Evolutionary conservation across 2,113 vertebrate genomes (phyloP).

Genomic region (Thalassoma bifasciatum): DNA sequence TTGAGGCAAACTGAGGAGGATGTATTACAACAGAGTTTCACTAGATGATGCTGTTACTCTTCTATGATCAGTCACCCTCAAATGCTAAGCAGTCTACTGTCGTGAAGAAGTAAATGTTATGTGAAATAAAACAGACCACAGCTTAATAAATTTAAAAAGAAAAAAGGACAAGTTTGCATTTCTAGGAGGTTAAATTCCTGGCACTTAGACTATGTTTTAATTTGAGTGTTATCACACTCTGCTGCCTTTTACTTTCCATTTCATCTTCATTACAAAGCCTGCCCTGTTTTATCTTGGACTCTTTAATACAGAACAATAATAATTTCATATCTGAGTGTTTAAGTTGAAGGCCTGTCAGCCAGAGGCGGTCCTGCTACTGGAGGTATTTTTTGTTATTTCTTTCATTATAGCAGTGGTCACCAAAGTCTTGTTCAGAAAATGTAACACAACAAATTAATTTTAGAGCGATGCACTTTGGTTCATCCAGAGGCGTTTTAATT

Average conservation of each 20-base stretch:
- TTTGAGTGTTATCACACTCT: constrained; percentile 45
- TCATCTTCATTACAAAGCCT: constrained; percentile 69
- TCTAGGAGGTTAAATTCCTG: constrained; percentile 22
- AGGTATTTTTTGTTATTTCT: constrained; percentile 76
- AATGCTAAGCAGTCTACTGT: neutral
- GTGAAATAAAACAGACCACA: neutral
- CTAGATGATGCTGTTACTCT: constrained; percentile 79
- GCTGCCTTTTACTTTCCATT: constrained; percentile 60
- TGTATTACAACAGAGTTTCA: constrained; percentile 57
- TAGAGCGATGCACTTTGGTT: constrained; percentile 71
- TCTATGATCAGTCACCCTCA: constrained; percentile 14
- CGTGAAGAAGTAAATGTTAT: neutral
- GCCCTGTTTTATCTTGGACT: constrained; percentile 50
- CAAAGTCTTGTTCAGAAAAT: constrained; percentile 81
- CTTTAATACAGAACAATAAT: constrained; percentile 47
- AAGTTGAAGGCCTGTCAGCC: constrained; percentile 67
- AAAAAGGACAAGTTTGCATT: constrained; percentile 8
- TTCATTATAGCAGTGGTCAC: constrained; percentile 77
- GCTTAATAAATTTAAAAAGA: neutral
- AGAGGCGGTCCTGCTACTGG: constrained; percentile 60
- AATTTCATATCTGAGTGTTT: constrained; percentile 61
- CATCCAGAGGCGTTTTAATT: constrained; percentile 81
- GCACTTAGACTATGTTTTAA: constrained; percentile 23
- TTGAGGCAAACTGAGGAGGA: neutral
- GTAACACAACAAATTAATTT: constrained; percentile 82